phyloP scores from a whole-genome alignment of 2,888 invertebrate species.

The Lordiphosa fenestrarum region DNA sequence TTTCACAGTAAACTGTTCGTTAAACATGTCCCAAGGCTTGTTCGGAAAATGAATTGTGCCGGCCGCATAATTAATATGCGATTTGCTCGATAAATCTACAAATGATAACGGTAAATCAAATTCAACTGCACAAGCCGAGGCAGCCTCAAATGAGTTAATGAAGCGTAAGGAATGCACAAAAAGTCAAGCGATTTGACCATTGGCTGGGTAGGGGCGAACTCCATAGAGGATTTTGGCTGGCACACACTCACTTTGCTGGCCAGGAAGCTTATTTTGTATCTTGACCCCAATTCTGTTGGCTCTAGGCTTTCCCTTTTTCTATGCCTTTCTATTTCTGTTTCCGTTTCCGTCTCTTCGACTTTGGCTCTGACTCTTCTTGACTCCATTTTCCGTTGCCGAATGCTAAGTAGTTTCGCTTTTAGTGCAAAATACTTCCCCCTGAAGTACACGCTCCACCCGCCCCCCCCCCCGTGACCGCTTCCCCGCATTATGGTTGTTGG shows the following conservation, averaged over 20 bases:
- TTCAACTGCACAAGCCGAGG: conserved; percentile 20
- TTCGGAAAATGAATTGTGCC: conserved; percentile 45
- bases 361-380: conserved; percentile 5
- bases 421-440: conserved; percentile 61
- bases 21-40: conserved; percentile 35
- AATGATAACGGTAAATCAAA: conserved; percentile 65
- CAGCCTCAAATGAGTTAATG: conserved; percentile 68
- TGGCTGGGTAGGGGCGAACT: conserved; percentile 22
- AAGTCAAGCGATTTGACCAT: conserved; percentile 70
- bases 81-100: conserved; percentile 64
- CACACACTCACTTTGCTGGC: conserved; percentile 2
- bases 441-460: conserved; percentile 11
- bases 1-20: conserved; percentile 64
- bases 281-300: conserved; percentile 60
- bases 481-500: background rate
- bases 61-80: conserved; percentile 65
- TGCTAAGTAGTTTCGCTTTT: conserved; percentile 73
- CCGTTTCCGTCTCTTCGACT: conserved; percentile 12
- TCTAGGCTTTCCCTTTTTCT: conserved; percentile 34
- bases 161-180: conserved; percentile 53
- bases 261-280: conserved; percentile 71
- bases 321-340: conserved; percentile 16
- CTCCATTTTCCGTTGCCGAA: conserved; percentile 48
- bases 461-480: conserved; percentile 3
- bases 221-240: conserved; percentile 18